These are phyloP conservation scores for Campylomormyrus numenius DNA, from an alignment of 2,113 vertebrate genomes.

Conservation along the genomic window DNA sequence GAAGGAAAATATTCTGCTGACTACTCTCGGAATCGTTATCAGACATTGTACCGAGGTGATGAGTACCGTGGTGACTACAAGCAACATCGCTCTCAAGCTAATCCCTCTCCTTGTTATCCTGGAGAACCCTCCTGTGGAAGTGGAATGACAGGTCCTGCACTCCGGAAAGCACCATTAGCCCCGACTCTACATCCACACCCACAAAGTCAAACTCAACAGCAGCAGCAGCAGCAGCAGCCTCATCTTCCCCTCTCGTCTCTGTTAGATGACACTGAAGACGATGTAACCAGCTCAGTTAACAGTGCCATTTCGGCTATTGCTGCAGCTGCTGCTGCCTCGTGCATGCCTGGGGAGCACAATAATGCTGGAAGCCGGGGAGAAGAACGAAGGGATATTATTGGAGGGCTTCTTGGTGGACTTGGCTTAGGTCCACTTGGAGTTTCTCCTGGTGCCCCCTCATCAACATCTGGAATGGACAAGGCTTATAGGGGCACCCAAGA, in stretches of 20 bases:
- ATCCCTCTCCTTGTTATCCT: conserved; percentile 64
- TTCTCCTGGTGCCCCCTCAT: conserved; percentile 51
- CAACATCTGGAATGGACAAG: conserved; percentile 62
- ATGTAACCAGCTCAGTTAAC: conserved; percentile 71
- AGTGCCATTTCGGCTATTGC: conserved; percentile 69
- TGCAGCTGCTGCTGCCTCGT: conserved; percentile 51
- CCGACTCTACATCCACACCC: conserved; percentile 69
- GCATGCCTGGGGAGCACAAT: conserved; percentile 42
- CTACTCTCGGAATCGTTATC: conserved; percentile 48
- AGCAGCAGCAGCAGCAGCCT: conserved; percentile 45
- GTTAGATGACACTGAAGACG: conserved; percentile 70
- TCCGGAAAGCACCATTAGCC: conserved; percentile 70
- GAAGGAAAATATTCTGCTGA: conserved; percentile 64
- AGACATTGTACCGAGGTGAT: conserved; percentile 54
- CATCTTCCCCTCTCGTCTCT: conserved; percentile 70
- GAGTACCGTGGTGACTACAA: conserved; percentile 71
- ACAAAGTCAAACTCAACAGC: conserved; percentile 63
- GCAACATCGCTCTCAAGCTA: conserved; percentile 69
- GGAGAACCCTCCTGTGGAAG: conserved; percentile 66
- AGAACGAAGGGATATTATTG: conserved; percentile 67
- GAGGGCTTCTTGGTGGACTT: conserved; percentile 66
- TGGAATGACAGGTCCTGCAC: conserved; percentile 63
- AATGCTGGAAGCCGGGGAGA: conserved; percentile 61
- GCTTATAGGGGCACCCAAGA: conserved; percentile 58
- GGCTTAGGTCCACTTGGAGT: conserved; percentile 59